phyloP scores from a whole-genome alignment of 2,113 vertebrate species.

The Syngnathus typhle region DNA sequence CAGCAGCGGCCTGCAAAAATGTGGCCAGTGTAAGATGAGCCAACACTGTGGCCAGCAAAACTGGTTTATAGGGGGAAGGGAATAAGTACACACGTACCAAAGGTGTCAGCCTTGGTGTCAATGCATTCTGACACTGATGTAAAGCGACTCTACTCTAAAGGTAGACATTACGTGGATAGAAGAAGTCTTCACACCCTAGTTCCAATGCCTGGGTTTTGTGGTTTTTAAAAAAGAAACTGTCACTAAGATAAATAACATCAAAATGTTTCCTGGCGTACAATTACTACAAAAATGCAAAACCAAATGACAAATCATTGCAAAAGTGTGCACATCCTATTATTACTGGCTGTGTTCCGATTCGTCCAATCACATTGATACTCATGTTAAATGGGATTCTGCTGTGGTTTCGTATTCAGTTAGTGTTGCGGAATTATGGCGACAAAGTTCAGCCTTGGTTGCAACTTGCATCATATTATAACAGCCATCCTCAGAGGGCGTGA shows the following conservation, averaged over 20 bases:
- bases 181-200: not conserved
- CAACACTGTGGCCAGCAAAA: conserved; percentile 1
- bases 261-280: not conserved
- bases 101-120: not conserved
- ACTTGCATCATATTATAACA: too few relatives aligned
- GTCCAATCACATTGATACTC: not conserved
- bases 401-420: not conserved
- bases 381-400: too few relatives aligned
- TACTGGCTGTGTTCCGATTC: not conserved
- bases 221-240: too few relatives aligned
- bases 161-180: not conserved
- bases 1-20: conserved; percentile 25
- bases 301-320: not conserved
- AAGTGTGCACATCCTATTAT: not conserved
- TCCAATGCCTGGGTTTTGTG: too few relatives aligned
- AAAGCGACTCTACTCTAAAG: not conserved
- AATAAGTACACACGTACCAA: not conserved
- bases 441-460: too few relatives aligned
- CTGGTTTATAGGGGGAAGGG: not conserved
- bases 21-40: not conserved
- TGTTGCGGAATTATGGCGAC: not conserved
- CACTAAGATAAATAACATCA: not conserved
- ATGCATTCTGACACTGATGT: too few relatives aligned
- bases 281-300: not conserved
- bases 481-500: too few relatives aligned